Conservation (phyloP, 2,113 vertebrate species). For the Macrotus californicus region DNA sequence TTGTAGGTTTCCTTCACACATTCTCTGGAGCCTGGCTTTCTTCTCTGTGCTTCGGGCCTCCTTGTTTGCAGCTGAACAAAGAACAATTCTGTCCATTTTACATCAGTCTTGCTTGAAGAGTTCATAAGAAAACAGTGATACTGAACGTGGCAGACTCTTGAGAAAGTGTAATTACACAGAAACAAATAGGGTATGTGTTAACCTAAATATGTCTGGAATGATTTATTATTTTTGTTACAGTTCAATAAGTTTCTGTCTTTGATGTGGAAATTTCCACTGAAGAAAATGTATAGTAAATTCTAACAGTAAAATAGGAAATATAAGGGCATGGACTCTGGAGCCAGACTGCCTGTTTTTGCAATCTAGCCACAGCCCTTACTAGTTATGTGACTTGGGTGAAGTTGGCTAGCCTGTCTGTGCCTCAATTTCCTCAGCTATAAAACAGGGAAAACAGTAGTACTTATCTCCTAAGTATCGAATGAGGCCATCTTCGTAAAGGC, state of each 20-base stretch:
- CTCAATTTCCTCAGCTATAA: background rate
- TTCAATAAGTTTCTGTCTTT: conserved; percentile 34
- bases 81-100: conserved; percentile 40
- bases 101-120: conserved; percentile 56
- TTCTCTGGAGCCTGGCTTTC: background rate
- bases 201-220: conserved; percentile 59
- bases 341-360: background rate
- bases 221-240: conserved; percentile 59
- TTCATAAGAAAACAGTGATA: conserved; percentile 70
- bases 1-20: background rate
- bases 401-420: background rate
- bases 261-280: conserved; percentile 25
- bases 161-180: conserved; percentile 71
- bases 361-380: background rate
- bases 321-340: background rate
- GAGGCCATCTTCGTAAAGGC: background rate
- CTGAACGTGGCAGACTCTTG: conserved; percentile 58
- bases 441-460: background rate
- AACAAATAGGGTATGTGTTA: conserved; percentile 64
- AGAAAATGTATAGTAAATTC: background rate
- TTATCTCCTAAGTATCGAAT: background rate
- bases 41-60: conserved; percentile 5
- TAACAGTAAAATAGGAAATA: conserved; percentile 20
- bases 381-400: background rate
- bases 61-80: conserved; percentile 34